These are phyloP conservation scores for Diuraphis noxia DNA, from an alignment of 1,140 invertebrate genomes.

Conservation along the genomic window DNA sequence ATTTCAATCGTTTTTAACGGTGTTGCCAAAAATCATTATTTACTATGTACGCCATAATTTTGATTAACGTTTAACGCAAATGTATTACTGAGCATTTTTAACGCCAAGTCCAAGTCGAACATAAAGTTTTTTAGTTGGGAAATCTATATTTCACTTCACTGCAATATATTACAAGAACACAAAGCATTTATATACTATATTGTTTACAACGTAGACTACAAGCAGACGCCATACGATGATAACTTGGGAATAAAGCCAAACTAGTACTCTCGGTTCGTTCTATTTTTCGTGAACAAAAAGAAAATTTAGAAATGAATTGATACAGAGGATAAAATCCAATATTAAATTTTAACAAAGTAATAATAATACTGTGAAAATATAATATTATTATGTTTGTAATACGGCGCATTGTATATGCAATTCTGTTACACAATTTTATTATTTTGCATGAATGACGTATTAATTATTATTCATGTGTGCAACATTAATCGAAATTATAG, in stretches of 20 bases:
- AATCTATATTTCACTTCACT: not conserved
- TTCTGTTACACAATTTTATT: not conserved
- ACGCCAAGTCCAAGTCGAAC: not conserved
- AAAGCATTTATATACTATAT: not conserved
- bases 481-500: not conserved
- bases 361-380: not conserved
- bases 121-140: not conserved
- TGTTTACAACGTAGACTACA: not conserved
- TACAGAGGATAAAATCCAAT: not conserved
- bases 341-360: not conserved
- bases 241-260: conserved; percentile 1
- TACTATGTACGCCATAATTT: not conserved
- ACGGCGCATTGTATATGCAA: not conserved
- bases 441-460: not conserved
- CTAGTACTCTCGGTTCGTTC: not conserved
- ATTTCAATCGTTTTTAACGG: not conserved
- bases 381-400: not conserved
- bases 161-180: not conserved
- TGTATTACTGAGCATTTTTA: not conserved
- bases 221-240: not conserved
- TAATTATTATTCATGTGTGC: too few relatives aligned
- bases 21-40: not conserved
- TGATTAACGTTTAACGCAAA: not conserved
- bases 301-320: not conserved
- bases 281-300: not conserved